phyloP scores from a whole-genome alignment of 1,140 invertebrate genomes.

The Pentalonia nigronervosa region DNA sequence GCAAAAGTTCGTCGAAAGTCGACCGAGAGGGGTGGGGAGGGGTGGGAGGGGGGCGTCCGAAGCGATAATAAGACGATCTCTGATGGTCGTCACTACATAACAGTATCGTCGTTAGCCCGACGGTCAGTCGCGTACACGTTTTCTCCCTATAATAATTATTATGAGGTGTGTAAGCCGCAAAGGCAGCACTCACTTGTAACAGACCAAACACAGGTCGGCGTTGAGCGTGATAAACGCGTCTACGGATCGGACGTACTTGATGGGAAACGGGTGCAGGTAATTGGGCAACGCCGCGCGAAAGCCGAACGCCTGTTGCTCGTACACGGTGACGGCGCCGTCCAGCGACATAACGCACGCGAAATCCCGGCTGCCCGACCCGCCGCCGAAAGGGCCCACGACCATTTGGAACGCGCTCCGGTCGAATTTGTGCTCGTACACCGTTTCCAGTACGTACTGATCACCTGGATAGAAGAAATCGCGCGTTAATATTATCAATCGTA shows the following conservation, averaged over 20 bases:
- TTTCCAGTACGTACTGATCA: conserved; percentile 69
- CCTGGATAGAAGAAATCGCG: conserved; percentile 64
- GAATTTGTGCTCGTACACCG: conserved; percentile 74
- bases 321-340: conserved; percentile 83
- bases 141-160: not conserved
- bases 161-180: not conserved
- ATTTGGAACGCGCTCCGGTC: conserved; percentile 73
- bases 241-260: conserved; percentile 77
- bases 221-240: conserved; percentile 82
- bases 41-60: too few species aligned
- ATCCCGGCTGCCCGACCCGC: conserved; percentile 73
- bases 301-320: conserved; percentile 85
- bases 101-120: not conserved
- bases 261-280: conserved; percentile 79
- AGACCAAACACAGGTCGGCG: conserved; percentile 78
- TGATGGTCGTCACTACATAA: too few species aligned
- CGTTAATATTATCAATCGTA: too few species aligned
- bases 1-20: too few species aligned
- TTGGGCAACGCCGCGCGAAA: conserved; percentile 78
- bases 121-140: not conserved
- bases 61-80: too few species aligned
- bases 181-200: conserved; percentile 75
- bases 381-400: conserved; percentile 81
- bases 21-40: too few species aligned
- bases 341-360: conserved; percentile 87